Base-by-base conservation (phyloP, 1,140 invertebrate species). In the Drosophila ohnishii region DNA sequence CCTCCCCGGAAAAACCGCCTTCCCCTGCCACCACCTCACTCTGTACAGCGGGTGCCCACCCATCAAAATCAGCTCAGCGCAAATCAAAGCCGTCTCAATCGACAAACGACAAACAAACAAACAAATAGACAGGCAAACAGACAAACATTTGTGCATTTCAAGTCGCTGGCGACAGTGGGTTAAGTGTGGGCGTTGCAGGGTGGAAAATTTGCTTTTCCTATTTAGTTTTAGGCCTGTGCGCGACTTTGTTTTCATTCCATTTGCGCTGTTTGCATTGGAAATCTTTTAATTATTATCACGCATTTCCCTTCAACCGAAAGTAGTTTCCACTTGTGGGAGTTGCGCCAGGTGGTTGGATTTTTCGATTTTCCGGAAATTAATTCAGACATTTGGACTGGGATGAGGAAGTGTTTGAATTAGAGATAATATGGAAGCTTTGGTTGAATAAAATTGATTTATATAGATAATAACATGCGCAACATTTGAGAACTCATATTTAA, bases 221-320 rank as follows among this genome's bases (percentile, higher is more conserved):
- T 76, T 88, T 90, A 82, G 79, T 86, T 86, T 79, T 73, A 28
- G 63, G 71, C 66, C 65, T 55, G 47, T 28, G 42, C 28, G 35
- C 64, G 66, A 90, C 80, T 78, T 81, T 90, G 87, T 90, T 90
- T 90, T 90, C 82, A 90, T 90, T 90, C 83, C 87, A 90, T 88
- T 88, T 88, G 87, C 74, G 71, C 55, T 88, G 75, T 88, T 88
- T 82, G 87, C 80, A 80, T 72, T 81, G 72, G 60, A 78, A 84
- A 89, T 88, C 85, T 88, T 89, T 88, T 88, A 88, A 88, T 88
- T 88, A 85, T 89, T 89, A 75, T 78, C 84, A 85, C 77, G 77
- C 67, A 80, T 60, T 51, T 56, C 34, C 47, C 32, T 22, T n/a
- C 25, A 28, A 10, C 32, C 2, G 6, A 28, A 35, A 70, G 35